Evolutionary conservation across 2,113 vertebrate species (phyloP).

Genomic region (Sinocyclocheilus rhinocerous): DNA sequence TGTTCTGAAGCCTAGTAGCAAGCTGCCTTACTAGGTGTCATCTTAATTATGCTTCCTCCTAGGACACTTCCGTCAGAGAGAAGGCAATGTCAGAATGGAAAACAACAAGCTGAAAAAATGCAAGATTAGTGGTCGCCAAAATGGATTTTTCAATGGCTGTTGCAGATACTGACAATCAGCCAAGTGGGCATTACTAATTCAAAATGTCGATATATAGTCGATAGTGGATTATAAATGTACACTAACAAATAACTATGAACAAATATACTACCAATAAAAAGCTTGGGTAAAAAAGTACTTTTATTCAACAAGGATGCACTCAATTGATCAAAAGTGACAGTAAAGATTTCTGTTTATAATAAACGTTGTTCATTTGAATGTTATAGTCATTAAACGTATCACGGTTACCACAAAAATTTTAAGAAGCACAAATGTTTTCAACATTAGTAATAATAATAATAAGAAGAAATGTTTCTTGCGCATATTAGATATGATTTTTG

Average conservation of each 20-base stretch:
- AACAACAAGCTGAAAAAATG: background rate
- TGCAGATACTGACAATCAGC: background rate
- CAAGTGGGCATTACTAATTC: background rate
- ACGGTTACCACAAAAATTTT: no score
- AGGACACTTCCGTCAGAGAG: no score
- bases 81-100: background rate
- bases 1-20: background rate
- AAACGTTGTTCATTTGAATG: no score
- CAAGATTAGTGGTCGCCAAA: background rate
- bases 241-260: background rate
- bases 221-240: background rate
- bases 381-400: no score
- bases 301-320: no score
- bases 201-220: background rate
- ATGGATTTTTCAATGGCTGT: background rate
- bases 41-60: background rate
- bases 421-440: no score
- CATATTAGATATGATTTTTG: no score
- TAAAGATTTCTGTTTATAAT: no score
- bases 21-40: background rate
- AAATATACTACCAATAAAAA: background rate
- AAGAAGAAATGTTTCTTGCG: no score
- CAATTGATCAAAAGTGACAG: no score
- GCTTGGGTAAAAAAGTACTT: no score
- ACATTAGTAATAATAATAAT: no score